Conservation (phyloP, 2,888 invertebrate genomes). For the Acronicta alni region DNA sequence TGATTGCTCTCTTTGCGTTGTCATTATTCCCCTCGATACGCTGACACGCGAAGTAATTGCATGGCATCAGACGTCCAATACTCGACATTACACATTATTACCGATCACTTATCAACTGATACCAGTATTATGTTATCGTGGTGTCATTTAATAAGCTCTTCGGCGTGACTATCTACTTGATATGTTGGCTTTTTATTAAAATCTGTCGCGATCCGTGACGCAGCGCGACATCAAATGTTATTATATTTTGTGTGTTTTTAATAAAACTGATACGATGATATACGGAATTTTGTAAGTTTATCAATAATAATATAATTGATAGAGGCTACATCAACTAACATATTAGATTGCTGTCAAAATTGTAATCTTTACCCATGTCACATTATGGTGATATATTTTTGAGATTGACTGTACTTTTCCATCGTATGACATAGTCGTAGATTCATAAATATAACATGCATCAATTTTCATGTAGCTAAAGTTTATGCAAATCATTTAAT, state of each 20-base stretch:
- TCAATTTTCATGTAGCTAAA: too few species aligned
- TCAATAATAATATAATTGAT: constrained; percentile 56
- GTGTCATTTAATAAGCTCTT: constrained; percentile 62
- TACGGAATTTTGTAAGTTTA: constrained; percentile 45
- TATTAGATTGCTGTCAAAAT: constrained; percentile 38
- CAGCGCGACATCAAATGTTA: constrained; percentile 52
- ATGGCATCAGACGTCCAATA: constrained; percentile 53
- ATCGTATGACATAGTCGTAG: neutral
- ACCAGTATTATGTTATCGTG: constrained; percentile 56
- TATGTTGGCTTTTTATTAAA: constrained; percentile 64
- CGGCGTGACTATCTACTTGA: constrained; percentile 50
- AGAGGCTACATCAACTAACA: constrained; percentile 27
- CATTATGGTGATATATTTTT: constrained; percentile 22
- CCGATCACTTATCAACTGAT: constrained; percentile 60
- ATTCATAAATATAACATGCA: too few species aligned
- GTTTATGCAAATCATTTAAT: too few species aligned
- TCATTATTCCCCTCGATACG: constrained; percentile 34
- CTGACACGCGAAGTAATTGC: constrained; percentile 49
- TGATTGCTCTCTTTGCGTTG: constrained; percentile 33
- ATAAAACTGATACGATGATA: constrained; percentile 56
- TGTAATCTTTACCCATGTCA: constrained; percentile 38
- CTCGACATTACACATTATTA: constrained; percentile 63
- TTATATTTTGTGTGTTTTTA: constrained; percentile 61
- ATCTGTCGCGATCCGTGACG: constrained; percentile 59
- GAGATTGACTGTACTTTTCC: constrained; percentile 29